phyloP scores from a whole-genome alignment of 2,888 invertebrate genomes.

The Trissolcus japonicus region DNA sequence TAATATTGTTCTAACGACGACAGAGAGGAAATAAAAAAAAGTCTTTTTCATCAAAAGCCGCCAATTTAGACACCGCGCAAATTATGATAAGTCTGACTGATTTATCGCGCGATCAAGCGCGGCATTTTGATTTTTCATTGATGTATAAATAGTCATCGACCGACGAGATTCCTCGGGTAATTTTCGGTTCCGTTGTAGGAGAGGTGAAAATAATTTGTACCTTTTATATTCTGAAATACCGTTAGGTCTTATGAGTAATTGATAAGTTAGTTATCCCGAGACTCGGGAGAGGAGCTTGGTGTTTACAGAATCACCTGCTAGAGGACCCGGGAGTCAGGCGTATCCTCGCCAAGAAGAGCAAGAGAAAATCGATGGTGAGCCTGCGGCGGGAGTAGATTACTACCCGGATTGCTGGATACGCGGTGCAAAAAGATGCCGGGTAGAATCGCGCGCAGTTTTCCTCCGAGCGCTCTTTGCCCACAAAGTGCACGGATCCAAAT shows the following conservation, averaged over 20 bases:
- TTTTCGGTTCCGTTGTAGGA: no score
- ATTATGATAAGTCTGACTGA: no score
- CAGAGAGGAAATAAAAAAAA: not conserved
- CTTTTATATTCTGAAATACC: no score
- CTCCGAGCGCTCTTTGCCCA: conserved; percentile 37
- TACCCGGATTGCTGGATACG: conserved; percentile 46
- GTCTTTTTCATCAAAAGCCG: no score
- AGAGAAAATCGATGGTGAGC: conserved; percentile 57
- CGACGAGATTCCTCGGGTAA: no score
- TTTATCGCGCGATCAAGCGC: no score
- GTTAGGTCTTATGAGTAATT: conserved; percentile 18
- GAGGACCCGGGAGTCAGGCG: conserved; percentile 50
- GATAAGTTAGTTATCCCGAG: conserved; percentile 42
- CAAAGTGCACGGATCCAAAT: conserved; percentile 21
- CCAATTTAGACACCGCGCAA: no score
- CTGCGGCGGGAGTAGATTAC: conserved; percentile 53
- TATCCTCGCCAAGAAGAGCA: conserved; percentile 27
- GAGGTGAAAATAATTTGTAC: no score
- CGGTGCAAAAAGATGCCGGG: conserved; percentile 32
- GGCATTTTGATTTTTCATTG: no score
- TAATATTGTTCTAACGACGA: no score
- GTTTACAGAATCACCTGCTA: conserved; percentile 49
- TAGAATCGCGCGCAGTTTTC: conserved; percentile 42
- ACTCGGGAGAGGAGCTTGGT: conserved; percentile 39
- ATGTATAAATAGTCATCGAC: no score